Evolutionary conservation across 2,888 invertebrate species (phyloP).

Genomic region (Phalera bucephala): DNA sequence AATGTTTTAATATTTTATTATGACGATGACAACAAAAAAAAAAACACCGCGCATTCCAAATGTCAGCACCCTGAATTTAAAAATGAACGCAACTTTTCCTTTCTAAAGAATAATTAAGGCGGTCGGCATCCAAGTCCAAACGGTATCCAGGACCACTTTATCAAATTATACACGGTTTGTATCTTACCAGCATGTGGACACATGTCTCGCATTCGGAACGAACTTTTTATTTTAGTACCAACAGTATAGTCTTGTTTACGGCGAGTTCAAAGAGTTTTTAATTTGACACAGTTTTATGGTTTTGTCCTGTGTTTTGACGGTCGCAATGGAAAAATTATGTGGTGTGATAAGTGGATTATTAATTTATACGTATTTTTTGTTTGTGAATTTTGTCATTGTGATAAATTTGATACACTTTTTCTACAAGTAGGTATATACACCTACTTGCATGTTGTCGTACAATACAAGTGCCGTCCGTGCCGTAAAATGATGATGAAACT

Average conservation of each 20-base stretch:
- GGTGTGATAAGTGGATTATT: slow-evolving; percentile 33
- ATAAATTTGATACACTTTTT: no score
- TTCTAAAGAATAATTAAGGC: slow-evolving; percentile 40
- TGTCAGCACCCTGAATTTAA: slow-evolving; percentile 31
- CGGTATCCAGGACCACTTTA: slow-evolving; percentile 48
- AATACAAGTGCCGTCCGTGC: no score
- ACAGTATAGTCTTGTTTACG: slow-evolving; percentile 60
- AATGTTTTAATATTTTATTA: background rate
- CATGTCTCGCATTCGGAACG: slow-evolving; percentile 69
- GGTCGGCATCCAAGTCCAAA: slow-evolving; percentile 24
- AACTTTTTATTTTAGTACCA: slow-evolving; percentile 68
- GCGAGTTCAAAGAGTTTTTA: slow-evolving; percentile 74
- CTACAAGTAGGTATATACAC: no score
- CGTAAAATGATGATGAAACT: no score
- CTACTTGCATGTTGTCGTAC: no score
- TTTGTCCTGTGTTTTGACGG: slow-evolving; percentile 58
- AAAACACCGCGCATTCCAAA: slow-evolving; percentile 3
- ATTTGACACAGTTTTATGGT: slow-evolving; percentile 77
- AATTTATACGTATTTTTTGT: no score
- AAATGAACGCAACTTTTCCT: slow-evolving; percentile 37
- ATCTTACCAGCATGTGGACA: slow-evolving; percentile 71
- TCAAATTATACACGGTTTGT: slow-evolving; percentile 73
- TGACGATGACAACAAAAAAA: background rate
- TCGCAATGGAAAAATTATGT: slow-evolving; percentile 46
- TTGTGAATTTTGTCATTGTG: no score